phyloP scores from a whole-genome alignment of 2,888 invertebrate genomes.

The Pristionchus exspectatus region DNA sequence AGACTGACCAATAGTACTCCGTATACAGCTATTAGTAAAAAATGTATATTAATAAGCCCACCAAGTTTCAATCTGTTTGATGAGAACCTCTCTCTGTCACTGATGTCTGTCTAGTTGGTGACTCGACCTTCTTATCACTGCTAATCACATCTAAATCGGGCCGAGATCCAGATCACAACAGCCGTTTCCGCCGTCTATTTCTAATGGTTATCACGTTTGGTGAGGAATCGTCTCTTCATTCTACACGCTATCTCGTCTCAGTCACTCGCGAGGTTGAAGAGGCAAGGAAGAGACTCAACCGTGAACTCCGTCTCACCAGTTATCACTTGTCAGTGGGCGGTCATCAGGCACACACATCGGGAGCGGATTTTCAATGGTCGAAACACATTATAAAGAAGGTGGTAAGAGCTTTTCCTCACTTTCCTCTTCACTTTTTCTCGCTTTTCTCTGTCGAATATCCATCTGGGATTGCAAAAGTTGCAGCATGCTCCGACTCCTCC shows the following conservation, averaged over 20 bases:
- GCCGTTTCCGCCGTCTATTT: constrained; percentile 7
- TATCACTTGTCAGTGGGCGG: neutral
- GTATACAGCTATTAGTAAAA: no score
- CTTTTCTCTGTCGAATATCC: neutral
- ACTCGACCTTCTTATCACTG: neutral
- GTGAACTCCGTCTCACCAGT: neutral
- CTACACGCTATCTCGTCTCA: neutral
- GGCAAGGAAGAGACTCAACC: neutral
- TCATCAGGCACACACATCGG: constrained; percentile 13
- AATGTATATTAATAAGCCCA: no score
- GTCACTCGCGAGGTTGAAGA: neutral
- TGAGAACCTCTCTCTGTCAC: neutral
- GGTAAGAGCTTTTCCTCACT: no score
- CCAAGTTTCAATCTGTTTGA: neutral
- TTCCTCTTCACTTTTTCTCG: neutral
- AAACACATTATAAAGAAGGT: neutral
- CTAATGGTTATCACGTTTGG: neutral
- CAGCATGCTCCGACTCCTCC: constrained; percentile 14
- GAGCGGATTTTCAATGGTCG: neutral
- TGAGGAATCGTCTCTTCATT: neutral
- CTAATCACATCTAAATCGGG: constrained; percentile 18
- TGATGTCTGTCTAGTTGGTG: constrained; percentile 13
- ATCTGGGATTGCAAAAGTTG: neutral
- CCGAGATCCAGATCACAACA: neutral
- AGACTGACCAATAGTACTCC: no score